Conservation (phyloP, 2,888 invertebrate genomes). For the Aphrophora alni region DNA sequence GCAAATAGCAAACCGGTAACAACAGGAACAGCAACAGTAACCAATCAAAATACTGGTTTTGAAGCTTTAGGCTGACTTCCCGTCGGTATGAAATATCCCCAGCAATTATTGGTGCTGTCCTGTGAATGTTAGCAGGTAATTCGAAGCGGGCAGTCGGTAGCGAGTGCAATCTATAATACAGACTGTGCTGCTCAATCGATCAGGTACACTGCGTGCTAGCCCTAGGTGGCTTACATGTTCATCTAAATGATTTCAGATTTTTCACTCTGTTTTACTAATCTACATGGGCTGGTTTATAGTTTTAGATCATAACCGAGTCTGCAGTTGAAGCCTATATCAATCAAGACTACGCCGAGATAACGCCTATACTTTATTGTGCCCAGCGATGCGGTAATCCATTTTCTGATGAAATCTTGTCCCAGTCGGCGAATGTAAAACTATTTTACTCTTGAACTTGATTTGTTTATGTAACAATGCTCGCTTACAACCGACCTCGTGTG, state of each 20-base stretch:
- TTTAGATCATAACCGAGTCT: not conserved
- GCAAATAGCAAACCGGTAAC: too few species aligned
- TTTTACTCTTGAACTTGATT: not conserved
- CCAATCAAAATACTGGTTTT: too few species aligned
- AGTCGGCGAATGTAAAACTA: not conserved
- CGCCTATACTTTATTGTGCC: not conserved
- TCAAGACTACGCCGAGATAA: not conserved
- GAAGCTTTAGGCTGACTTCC: constrained; percentile 11
- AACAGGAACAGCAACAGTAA: too few species aligned
- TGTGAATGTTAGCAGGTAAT: too few species aligned
- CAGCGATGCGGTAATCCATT: not conserved
- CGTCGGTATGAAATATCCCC: constrained; percentile 29
- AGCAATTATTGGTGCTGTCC: constrained; percentile 19
- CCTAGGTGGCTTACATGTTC: not conserved
- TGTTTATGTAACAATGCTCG: not conserved
- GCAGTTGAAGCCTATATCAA: not conserved
- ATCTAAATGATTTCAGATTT: not conserved
- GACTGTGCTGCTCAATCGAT: too few species aligned
- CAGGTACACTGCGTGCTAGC: not conserved
- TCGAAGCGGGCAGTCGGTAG: not conserved
- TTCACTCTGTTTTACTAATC: not conserved
- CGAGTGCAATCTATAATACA: not conserved
- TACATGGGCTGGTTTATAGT: not conserved
- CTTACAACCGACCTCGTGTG: too few species aligned
- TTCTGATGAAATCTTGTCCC: not conserved